These are phyloP conservation scores for Calliopsis andreniformis DNA, from an alignment of 1,140 invertebrate genomes.

Conservation along the genomic window DNA sequence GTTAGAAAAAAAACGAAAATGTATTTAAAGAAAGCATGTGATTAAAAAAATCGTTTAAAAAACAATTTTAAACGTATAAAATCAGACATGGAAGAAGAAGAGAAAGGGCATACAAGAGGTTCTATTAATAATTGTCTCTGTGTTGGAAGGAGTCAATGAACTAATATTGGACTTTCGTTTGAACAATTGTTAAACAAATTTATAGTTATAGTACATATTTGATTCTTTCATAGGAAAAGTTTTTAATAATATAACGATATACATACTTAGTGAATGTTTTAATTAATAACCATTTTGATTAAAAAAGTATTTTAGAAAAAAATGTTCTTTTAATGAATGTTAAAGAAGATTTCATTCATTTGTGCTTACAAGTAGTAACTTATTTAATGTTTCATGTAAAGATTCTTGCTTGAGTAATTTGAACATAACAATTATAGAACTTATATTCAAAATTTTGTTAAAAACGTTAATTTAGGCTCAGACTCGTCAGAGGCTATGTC, in stretches of 20 bases:
- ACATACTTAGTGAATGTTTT: no score
- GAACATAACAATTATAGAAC: neutral
- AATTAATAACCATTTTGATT: no score
- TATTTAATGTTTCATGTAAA: no score
- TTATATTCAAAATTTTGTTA: slow-evolving; percentile 24
- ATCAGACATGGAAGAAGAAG: slow-evolving; percentile 72
- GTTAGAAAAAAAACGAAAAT: neutral
- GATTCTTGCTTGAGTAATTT: neutral
- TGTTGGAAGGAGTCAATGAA: neutral
- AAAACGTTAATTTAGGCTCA: slow-evolving; percentile 63
- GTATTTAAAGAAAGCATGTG: neutral
- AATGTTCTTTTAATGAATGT: no score
- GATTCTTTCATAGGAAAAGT: neutral
- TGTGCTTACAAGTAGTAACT: no score
- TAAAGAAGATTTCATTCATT: no score
- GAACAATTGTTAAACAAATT: neutral
- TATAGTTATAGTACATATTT: neutral
- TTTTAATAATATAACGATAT: neutral
- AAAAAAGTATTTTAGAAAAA: no score
- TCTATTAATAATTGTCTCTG: slow-evolving; percentile 22
- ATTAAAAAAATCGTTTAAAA: neutral
- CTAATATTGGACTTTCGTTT: neutral
- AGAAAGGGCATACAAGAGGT: slow-evolving; percentile 69
- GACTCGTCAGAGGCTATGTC: slow-evolving; percentile 74
- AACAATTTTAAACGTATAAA: neutral